Evolutionary conservation across 2,797 vertebrate species (phyloP).

Genomic region (Megaceryle alcyon): DNA sequence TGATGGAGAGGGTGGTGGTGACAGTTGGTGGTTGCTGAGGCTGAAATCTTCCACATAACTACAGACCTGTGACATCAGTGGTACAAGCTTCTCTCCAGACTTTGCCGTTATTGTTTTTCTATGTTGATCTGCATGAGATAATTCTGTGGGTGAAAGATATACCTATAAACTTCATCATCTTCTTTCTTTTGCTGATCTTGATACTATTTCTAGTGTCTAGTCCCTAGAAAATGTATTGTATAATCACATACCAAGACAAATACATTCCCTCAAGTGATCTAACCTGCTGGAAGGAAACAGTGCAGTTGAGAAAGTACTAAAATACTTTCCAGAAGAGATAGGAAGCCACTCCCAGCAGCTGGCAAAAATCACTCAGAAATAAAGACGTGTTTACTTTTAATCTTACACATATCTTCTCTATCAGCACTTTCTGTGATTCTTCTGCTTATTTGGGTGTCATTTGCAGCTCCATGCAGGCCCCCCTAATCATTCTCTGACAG

Average conservation of each 20-base stretch:
- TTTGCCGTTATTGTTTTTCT: background rate
- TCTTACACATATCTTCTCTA: background rate
- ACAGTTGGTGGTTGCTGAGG: background rate
- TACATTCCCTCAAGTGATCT: background rate
- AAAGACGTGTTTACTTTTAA: background rate
- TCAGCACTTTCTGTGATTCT: background rate
- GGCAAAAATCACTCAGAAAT: background rate
- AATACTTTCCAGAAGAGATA: background rate
- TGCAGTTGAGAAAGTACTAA: background rate
- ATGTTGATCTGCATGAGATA: background rate
- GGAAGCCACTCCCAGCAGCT: background rate
- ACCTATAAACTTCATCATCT: background rate
- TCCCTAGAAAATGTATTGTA: background rate
- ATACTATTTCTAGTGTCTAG: background rate
- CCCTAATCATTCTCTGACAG: background rate
- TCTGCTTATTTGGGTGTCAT: background rate
- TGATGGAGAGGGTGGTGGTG: background rate
- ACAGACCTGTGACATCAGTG: background rate
- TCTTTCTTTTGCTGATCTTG: background rate
- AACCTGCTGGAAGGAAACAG: background rate
- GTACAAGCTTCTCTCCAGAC: background rate
- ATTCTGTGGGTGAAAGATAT: background rate
- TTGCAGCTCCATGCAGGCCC: background rate
- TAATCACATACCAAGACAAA: background rate
- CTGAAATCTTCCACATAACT: background rate